Evolutionary conservation across 2,113 vertebrate genomes (phyloP).

Genomic region (Cervus canadensis): DNA sequence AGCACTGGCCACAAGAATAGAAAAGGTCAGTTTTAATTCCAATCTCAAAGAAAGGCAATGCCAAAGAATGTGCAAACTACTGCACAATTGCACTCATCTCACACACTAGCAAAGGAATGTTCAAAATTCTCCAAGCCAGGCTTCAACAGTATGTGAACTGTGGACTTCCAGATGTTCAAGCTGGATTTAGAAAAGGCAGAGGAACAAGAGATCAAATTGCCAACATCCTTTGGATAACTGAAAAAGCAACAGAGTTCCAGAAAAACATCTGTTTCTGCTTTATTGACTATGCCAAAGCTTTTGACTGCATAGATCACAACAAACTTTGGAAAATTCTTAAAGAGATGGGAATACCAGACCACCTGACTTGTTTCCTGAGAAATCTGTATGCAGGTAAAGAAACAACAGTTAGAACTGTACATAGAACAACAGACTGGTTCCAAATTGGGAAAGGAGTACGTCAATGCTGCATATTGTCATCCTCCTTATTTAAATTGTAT

Average conservation of each 20-base stretch:
- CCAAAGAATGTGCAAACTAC: neutral
- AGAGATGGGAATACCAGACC: neutral
- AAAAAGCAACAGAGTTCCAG: neutral
- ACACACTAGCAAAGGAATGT: neutral
- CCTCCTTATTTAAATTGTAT: neutral
- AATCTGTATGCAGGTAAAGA: neutral
- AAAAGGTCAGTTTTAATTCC: neutral
- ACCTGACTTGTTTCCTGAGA: neutral
- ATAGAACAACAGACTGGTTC: neutral
- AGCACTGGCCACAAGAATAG: neutral
- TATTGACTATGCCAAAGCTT: neutral
- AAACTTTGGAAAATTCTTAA: neutral
- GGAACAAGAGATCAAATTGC: neutral
- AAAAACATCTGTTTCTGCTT: neutral
- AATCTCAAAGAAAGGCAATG: neutral
- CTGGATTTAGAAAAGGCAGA: neutral
- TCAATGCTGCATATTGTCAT: neutral
- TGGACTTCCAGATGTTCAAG: neutral
- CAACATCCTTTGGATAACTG: neutral
- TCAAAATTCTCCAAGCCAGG: neutral
- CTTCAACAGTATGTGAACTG: neutral
- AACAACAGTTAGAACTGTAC: neutral
- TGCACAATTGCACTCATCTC: neutral
- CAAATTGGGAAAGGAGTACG: neutral
- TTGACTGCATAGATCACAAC: neutral